These are phyloP conservation scores for Podiceps cristatus DNA, from an alignment of 2,113 vertebrate genomes.

Conservation along the genomic window DNA sequence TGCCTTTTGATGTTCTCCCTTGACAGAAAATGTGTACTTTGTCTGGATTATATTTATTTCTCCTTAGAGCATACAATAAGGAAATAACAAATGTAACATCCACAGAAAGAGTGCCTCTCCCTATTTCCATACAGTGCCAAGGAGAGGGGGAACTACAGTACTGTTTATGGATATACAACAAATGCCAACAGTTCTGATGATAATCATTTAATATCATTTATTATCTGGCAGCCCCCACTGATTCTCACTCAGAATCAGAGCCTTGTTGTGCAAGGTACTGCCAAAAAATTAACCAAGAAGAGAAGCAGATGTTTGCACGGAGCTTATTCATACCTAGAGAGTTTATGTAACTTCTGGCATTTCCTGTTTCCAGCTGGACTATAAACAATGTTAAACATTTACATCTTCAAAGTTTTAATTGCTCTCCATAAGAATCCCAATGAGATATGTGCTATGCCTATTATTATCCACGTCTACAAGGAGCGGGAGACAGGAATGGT, in stretches of 20 bases:
- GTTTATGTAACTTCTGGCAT: constrained; percentile 32
- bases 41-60: not conserved
- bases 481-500: not conserved
- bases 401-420: constrained; percentile 36
- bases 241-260: not conserved
- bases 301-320: not conserved
- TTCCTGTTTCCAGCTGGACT: constrained; percentile 33
- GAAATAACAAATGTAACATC: not conserved
- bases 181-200: not conserved
- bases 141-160: not conserved
- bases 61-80: not conserved
- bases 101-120: not conserved
- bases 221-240: not conserved
- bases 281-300: not conserved
- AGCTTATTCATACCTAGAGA: not conserved
- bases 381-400: constrained; percentile 15
- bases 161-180: not conserved
- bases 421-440: not conserved
- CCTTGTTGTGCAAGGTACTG: not conserved
- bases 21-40: not conserved
- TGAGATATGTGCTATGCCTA: not conserved
- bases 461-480: constrained; percentile 35
- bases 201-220: not conserved
- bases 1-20: not conserved
- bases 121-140: not conserved